phyloP scores from a whole-genome alignment of 1,140 invertebrate genomes.

The Sycophaga agraensis region DNA sequence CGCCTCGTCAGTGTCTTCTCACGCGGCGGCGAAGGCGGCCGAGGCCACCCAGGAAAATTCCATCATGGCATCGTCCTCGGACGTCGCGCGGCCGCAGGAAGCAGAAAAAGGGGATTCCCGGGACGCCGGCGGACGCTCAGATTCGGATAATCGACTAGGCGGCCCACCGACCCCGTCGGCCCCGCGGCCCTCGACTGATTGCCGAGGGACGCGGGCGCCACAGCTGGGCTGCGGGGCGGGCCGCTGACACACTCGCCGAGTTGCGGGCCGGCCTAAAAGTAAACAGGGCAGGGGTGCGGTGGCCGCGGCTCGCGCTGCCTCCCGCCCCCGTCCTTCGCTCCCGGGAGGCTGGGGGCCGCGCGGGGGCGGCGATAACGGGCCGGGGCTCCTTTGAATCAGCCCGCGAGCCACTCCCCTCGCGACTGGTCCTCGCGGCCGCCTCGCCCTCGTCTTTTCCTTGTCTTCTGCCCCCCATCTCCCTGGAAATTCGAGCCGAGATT shows the following conservation, averaged over 20 bases:
- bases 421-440: too few species aligned
- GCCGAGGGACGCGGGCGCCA: too few species aligned
- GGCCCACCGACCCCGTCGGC: not conserved
- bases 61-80: not conserved
- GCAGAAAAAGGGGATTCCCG: not conserved
- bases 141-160: too few species aligned
- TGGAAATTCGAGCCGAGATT: constrained; percentile 21
- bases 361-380: constrained; percentile 20
- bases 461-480: too few species aligned
- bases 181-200: not conserved
- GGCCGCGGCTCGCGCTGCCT: too few species aligned
- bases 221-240: not conserved
- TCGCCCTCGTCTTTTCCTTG: too few species aligned
- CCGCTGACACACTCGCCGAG: constrained; percentile 26
- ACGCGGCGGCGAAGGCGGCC: constrained; percentile 1
- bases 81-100: not conserved
- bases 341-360: not conserved
- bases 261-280: not conserved
- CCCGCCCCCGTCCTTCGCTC: constrained; percentile 40
- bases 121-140: not conserved
- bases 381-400: too few species aligned
- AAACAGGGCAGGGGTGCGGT: not conserved
- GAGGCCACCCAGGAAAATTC: not conserved
- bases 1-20: constrained; percentile 11
- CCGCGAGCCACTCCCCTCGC: too few species aligned